Evolutionary conservation across 2,888 invertebrate genomes (phyloP).

Genomic region (Chamaedrilus cognettii): DNA sequence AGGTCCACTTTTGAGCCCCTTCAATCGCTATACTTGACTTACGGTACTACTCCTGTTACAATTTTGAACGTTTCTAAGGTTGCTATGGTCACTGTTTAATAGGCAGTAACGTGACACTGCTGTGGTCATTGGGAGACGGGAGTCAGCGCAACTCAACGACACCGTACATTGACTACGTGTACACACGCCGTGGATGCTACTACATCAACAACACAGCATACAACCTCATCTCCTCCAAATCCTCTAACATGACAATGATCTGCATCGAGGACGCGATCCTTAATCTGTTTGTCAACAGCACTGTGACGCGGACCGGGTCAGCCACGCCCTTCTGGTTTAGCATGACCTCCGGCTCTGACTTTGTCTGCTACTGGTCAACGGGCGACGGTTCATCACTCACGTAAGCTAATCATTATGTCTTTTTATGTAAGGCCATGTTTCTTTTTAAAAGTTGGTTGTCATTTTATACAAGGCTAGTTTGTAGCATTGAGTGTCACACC

Average conservation of each 20-base stretch:
- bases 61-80: not conserved
- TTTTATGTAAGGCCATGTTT: too few species aligned
- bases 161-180: slow-evolving; percentile 34
- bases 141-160: slow-evolving; percentile 21
- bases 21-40: too few species aligned
- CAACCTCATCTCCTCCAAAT: slow-evolving; percentile 34
- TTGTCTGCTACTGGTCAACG: slow-evolving; percentile 43
- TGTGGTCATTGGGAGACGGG: slow-evolving; percentile 53
- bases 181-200: slow-evolving; percentile 39
- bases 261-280: slow-evolving; percentile 43
- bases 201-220: slow-evolving; percentile 42
- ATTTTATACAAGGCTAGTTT: too few species aligned
- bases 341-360: slow-evolving; percentile 46
- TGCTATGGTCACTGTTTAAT: too few species aligned
- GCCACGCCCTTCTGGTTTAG: slow-evolving; percentile 30
- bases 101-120: slow-evolving; percentile 48
- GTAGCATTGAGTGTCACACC: too few species aligned
- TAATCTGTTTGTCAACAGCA: slow-evolving; percentile 29
- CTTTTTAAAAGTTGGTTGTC: too few species aligned
- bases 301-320: slow-evolving; percentile 10
- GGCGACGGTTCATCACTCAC: slow-evolving; percentile 37
- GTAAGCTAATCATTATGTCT: too few species aligned
- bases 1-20: too few species aligned
- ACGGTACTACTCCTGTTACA: not conserved
- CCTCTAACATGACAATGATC: slow-evolving; percentile 41